Base-by-base conservation (phyloP, 2,797 vertebrate species). In the Erethizon dorsatum region DNA sequence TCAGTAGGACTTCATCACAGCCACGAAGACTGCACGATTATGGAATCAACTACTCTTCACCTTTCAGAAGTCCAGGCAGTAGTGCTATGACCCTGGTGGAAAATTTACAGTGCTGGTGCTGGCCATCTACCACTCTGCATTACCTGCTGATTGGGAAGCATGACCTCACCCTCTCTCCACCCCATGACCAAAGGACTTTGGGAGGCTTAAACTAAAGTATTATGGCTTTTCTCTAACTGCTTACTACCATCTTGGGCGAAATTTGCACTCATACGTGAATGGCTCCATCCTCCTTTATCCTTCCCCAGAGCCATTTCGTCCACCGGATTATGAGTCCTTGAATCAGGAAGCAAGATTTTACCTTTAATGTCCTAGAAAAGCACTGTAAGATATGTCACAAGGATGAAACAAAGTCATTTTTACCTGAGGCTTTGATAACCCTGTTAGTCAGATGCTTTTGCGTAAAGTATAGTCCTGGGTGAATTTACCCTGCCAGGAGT, bases 241-340 rank as follows among this genome's bases (percentile, higher is more conserved):
- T 97, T 97, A 97, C 96, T 97, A 87, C 91, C 77, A 89, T 96
- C 97, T 83, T 97, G 96, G 97, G 97, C 15, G 0, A 97, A 96
- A 97, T 98, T 95, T 95, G 94, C 91, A 77, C 90, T 93, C 89
- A 17, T 71, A 41, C 0, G 28, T 85, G 90, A 97, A 95, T 56
- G 61, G 71, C 61, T 97, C 80, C 69, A 54, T 59, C 67, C n/a
- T 65, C 77, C 52, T 75, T 97, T 97, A 97, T 96, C 88, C 94
- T 94, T 83, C 96, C 95, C 97, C 41, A 31, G 96, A 97, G 97
- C 85, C 94, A 45, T 94, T 95, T 93, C 91, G 92, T 96, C 97
- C 79, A n/a, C 82, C 8, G 6, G 92, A 95, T 98, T 97, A 97
- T 89, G 95, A 97, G 86, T 90, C 95, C 92, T 97, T 95, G 96